Evolutionary conservation across 2,888 invertebrate genomes (phyloP).

Genomic region (Chrysolina oricalcia): DNA sequence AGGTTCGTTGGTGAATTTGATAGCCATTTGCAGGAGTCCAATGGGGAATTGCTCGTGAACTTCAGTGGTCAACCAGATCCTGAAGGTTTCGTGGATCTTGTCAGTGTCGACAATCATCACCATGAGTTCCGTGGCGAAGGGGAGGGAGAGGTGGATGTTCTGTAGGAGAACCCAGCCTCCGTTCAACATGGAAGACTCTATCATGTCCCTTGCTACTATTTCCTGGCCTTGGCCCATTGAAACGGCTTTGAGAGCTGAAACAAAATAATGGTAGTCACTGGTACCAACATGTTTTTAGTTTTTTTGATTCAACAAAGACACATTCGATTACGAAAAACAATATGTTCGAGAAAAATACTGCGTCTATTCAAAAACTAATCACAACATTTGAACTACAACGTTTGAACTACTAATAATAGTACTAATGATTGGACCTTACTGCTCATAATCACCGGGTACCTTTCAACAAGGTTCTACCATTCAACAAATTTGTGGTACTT

Average conservation of each 20-base stretch:
- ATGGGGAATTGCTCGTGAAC: slow-evolving; percentile 94
- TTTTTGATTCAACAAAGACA: no score
- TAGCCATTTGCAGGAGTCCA: slow-evolving; percentile 87
- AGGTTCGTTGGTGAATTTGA: slow-evolving; percentile 98
- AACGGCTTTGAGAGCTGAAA: slow-evolving; percentile 84
- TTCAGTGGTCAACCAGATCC: slow-evolving; percentile 95
- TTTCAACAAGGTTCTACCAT: no score
- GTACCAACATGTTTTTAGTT: no score
- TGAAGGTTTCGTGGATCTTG: slow-evolving; percentile 85
- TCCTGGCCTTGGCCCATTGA: slow-evolving; percentile 99
- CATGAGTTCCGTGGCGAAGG: slow-evolving; percentile 94
- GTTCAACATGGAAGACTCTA: slow-evolving; percentile 68
- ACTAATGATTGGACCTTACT: no score
- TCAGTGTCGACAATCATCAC: slow-evolving; percentile 91
- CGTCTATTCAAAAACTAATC: no score
- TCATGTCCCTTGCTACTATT: slow-evolving; percentile 71
- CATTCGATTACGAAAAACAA: no score
- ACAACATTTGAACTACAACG: no score
- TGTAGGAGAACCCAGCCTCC: slow-evolving; percentile 97
- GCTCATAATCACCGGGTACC: no score
- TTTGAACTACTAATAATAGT: no score
- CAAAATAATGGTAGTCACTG: background rate
- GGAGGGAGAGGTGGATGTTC: slow-evolving; percentile 95
- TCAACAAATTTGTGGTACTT: no score
- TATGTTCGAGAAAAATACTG: no score